phyloP scores from a whole-genome alignment of 2,797 vertebrate species.

The Bovichtus diacanthus region DNA sequence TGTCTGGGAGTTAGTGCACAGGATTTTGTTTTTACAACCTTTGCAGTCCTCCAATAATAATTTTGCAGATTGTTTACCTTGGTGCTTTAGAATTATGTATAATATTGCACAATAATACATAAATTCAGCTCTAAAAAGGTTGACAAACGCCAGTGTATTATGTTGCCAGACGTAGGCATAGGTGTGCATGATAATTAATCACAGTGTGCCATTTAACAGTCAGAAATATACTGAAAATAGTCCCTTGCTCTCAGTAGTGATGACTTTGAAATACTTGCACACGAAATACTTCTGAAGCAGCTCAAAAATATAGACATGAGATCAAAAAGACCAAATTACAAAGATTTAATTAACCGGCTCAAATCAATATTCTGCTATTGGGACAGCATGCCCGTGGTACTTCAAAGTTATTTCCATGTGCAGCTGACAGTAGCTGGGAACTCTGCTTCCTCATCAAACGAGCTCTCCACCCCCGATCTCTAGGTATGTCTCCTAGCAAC shows the following conservation, averaged over 20 bases:
- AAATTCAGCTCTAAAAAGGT: conserved; percentile 42
- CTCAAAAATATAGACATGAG: conserved; percentile 16
- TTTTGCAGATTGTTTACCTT: not conserved
- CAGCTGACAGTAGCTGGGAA: conserved; percentile 62
- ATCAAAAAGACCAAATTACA: conserved; percentile 35
- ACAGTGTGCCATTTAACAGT: conserved; percentile 37
- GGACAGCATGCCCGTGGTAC: conserved; percentile 18
- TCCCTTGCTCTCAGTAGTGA: not conserved
- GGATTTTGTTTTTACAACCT: not conserved
- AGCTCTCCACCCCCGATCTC: conserved; percentile 71
- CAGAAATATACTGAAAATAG: not conserved
- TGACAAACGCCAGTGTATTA: conserved; percentile 11
- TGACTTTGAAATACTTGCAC: not conserved
- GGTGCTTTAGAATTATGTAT: not conserved
- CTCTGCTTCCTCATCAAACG: conserved; percentile 73
- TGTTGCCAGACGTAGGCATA: conserved; percentile 23
- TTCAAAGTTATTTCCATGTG: conserved; percentile 54
- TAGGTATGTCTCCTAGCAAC: conserved; percentile 85
- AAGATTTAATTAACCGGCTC: conserved; percentile 27
- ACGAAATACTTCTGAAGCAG: not conserved
- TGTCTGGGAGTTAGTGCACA: conserved; percentile 4
- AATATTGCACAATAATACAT: conserved; percentile 7
- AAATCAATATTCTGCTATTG: conserved; percentile 33
- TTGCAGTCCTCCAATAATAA: not conserved
- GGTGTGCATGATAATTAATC: conserved; percentile 29